A percentile compares a stretch with the other conserved stretches of the same genome.
Evolutionary conservation across 2,888 invertebrate genomes (phyloP).

Genomic region (Epirrhoe alternata): DNA sequence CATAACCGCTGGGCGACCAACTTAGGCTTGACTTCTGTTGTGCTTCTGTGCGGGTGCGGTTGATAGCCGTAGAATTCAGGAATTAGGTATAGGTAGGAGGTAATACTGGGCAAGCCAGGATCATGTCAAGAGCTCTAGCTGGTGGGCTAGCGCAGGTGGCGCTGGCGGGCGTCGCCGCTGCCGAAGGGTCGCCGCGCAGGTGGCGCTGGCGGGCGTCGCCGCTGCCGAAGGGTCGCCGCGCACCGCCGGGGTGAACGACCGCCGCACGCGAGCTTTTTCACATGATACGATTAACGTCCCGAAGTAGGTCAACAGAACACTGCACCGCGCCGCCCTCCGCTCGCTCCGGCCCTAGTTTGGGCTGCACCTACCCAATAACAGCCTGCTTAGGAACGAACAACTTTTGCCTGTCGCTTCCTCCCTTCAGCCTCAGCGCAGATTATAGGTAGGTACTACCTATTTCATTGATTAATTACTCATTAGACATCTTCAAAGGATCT

Average conservation of each 20-base stretch:
- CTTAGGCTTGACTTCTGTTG: too few species aligned
- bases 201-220: too few species aligned
- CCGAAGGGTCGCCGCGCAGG: conserved; percentile 1
- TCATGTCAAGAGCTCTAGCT: too few species aligned
- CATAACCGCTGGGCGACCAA: too few species aligned
- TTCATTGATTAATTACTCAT: too few species aligned
- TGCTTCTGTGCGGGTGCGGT: too few species aligned
- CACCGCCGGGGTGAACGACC: conserved; percentile 65
- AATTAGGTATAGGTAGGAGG: too few species aligned
- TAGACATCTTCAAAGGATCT: too few species aligned
- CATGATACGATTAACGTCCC: conserved; percentile 71
- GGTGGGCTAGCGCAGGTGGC: not conserved
- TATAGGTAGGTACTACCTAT: too few species aligned
- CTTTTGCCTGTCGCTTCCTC: not conserved
- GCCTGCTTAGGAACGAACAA: not conserved
- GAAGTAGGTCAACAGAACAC: conserved; percentile 73
- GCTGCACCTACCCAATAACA: conserved; percentile 34
- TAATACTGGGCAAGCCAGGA: too few species aligned
- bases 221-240: conserved; percentile 31
- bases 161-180: conserved; percentile 1
- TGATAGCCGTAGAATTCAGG: too few species aligned
- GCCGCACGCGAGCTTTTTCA: conserved; percentile 73
- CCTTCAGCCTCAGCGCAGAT: too few species aligned
- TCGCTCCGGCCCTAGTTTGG: conserved; percentile 27
- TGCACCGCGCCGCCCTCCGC: conserved; percentile 54